Evolutionary conservation across 53 echinoderm and acorn worm species (phyloP), one percentile per base, ranked within the genome.

Genomic region (Temnopleurus reevesii): DNA sequence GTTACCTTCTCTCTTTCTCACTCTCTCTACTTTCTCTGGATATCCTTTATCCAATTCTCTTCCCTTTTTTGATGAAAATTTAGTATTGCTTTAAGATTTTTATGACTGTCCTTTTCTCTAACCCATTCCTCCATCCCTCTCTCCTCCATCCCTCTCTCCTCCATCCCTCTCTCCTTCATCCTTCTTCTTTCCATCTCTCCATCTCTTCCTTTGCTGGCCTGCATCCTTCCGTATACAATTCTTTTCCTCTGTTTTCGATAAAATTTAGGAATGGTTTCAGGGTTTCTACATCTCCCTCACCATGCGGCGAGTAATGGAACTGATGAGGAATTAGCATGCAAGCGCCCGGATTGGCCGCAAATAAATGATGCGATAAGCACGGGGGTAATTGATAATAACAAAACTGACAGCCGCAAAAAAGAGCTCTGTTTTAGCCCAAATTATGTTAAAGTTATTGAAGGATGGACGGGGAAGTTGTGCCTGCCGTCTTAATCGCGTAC

Each of bases 351-450:
- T 87, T 87, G 88, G 88, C 88, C 88, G 71, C 88, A 87, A 87
- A 87, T 87, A 87, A 87, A 87, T 87, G 88, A 65, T 53, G 88
- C 71, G 88, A 87, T 87, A 87, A 87, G 88, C 88, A 24, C 31
- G 36, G 46, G 71, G 88, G 88, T 87, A 87, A 87, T 87, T 87
- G 88, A 87, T 87, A 87, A 87, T 87, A 87, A 87, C 88, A 87
- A 53, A 87, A 87, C 66, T 87, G 88, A 87, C 88, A 87, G 88
- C 88, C 88, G 46, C 66, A 87, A 65, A 64, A 87, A 87, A 66
- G 55, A 33, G 66, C 76, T 66, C 88, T 65, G 65, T 87, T 87
- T 87, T 65, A 87, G 46, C 88, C 88, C 66, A 55, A 87, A 87
- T 87, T 87, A 87, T 87, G 88, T 66, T 45, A 46, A 49, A 87